A percentile compares a stretch with the other conserved stretches of the same genome.
phyloP scores from a whole-genome alignment of 1,140 invertebrate genomes.

The Platyscapa corneri region DNA sequence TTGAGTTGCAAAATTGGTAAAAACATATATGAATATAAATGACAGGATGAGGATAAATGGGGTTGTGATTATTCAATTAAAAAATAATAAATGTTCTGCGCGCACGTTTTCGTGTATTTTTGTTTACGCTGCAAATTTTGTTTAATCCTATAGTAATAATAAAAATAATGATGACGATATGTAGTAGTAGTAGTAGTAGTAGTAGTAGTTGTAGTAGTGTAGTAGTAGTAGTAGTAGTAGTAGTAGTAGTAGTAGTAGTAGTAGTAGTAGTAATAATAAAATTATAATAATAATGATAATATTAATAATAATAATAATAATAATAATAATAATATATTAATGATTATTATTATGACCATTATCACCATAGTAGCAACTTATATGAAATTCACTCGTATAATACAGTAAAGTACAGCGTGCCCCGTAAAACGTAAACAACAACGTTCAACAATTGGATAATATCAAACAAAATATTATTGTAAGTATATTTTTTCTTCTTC shows the following conservation, averaged over 20 bases:
- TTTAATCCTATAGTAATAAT: slow-evolving; percentile 52
- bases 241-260: slow-evolving; percentile 47
- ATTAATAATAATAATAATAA: slow-evolving; percentile 57
- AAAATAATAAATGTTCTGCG: slow-evolving; percentile 47
- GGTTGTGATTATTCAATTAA: slow-evolving; percentile 33
- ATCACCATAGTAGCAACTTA: slow-evolving; percentile 60
- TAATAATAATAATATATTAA: slow-evolving; percentile 52
- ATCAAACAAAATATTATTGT: slow-evolving; percentile 68
- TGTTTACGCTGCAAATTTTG: slow-evolving; percentile 4
- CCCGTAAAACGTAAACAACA: slow-evolving; percentile 73
- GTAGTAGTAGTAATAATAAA: slow-evolving; percentile 52
- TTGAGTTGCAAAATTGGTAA: not conserved
- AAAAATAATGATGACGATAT: slow-evolving; percentile 56
- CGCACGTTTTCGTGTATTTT: slow-evolving; percentile 35
- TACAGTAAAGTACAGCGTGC: slow-evolving; percentile 74
- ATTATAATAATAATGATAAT: slow-evolving; percentile 54
- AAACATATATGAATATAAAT: slow-evolving; percentile 31
- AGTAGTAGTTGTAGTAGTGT: too few species aligned
- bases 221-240: too few species aligned
- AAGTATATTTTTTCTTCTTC: slow-evolving; percentile 46
- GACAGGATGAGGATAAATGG: not conserved
- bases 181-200: slow-evolving; percentile 56
- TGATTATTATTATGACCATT: slow-evolving; percentile 58
- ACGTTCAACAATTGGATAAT: slow-evolving; percentile 73
- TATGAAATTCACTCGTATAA: slow-evolving; percentile 63